These are phyloP conservation scores for Drosophila picticornis DNA, from an alignment of 2,888 invertebrate genomes.

Conservation along the genomic window DNA sequence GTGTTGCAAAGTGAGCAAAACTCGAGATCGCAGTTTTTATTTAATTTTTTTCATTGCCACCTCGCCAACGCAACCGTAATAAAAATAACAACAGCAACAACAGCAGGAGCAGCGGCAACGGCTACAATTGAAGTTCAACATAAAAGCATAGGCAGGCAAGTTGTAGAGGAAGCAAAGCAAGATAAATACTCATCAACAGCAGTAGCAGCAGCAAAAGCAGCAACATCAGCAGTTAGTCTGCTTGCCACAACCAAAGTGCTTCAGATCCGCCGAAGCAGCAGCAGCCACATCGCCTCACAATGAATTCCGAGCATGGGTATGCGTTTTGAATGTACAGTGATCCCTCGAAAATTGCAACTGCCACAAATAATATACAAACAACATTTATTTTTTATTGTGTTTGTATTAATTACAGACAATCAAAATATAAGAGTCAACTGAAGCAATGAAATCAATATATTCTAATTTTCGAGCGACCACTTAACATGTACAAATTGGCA, in stretches of 20 bases:
- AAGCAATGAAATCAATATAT: neutral
- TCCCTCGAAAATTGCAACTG: neutral
- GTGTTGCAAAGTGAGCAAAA: constrained; percentile 25
- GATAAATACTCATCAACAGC: constrained; percentile 26
- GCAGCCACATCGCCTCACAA: constrained; percentile 72
- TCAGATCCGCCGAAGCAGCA: constrained; percentile 57
- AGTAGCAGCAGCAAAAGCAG: constrained; percentile 27
- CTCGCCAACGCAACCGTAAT: constrained; percentile 42
- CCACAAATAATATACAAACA: neutral
- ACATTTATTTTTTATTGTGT: neutral
- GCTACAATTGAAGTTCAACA: constrained; percentile 11
- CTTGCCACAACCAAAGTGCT: constrained; percentile 61
- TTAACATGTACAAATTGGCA: neutral
- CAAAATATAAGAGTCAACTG: neutral
- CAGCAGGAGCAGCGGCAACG: constrained; percentile 20
- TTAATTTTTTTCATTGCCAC: constrained; percentile 33
- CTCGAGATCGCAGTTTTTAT: constrained; percentile 15
- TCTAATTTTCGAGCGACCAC: constrained; percentile 5
- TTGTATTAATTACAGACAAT: neutral
- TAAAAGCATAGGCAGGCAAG: constrained; percentile 57
- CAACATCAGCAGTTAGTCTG: constrained; percentile 47
- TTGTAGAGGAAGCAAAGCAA: constrained; percentile 23
- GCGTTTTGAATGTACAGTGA: constrained; percentile 24
- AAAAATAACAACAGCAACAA: constrained; percentile 41
- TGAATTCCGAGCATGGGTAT: constrained; percentile 86